Base-by-base conservation (phyloP, 1,140 invertebrate species). In the Drosophila insularis region DNA sequence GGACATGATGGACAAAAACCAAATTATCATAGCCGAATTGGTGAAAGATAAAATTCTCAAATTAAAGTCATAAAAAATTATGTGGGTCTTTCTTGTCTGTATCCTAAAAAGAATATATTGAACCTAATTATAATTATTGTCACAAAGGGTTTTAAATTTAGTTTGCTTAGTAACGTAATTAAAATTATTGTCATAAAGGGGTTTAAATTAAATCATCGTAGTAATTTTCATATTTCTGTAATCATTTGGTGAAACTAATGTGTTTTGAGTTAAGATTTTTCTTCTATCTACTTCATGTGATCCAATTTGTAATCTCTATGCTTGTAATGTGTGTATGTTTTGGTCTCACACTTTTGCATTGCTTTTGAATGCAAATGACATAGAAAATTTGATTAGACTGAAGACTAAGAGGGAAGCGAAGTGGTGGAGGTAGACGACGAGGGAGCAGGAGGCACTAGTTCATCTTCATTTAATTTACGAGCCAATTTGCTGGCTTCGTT, bases 391-490 rank as follows among this genome's bases (percentile, higher is more conserved):
- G 66, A 85, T 80, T 78, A 74, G 69, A 53, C 59, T 11, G 63
- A 46, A 50, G 60, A n/a, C 60, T 55, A 60, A 13, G 32, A 35
- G 10, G 2, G 32, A 35, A 35, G 32, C 7, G 32, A 11, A 35
- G 10, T 2, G 32, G 32, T 5, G 32, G 10, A 32, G 61, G 50
- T 64, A 71, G 59, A 59, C 43, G 68, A 43, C 56, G 2, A 8
- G 14, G 11, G 35, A 37, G 10, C 10, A 13, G 35, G 11, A 13
- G 17, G n/a, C 43, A 8, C 43, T 50, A 50, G 43, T 50, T 50
- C 43, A 50, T 50, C 76, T 87, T 77, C 74, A 77, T 77, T 76
- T 81, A 71, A 87, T 86, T 87, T 87, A 70, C 65, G 71, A 72
- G 68, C 67, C 82, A 85, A 87, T 87, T 87, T 81, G 65, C 69